Conservation (phyloP, 2,113 vertebrate genomes). For the Hippocampus comes region DNA sequence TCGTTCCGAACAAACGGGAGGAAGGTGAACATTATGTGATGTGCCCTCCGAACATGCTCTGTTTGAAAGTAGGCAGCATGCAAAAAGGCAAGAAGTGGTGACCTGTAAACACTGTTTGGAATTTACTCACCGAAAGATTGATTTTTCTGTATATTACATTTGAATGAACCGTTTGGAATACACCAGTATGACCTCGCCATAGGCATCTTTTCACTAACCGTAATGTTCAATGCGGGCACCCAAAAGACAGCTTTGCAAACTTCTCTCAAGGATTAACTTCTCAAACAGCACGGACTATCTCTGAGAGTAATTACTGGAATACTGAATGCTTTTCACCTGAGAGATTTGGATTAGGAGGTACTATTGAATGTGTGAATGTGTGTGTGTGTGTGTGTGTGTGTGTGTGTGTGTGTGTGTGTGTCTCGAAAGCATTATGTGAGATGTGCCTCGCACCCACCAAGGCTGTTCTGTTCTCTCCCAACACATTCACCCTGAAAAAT, state of each 20-base stretch:
- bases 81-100: no score
- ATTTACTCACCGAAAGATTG: no score
- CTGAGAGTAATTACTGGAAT: constrained; percentile 16
- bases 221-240: not conserved
- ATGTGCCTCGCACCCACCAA: constrained; percentile 19
- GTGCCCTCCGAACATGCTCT: no score
- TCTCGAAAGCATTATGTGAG: not conserved
- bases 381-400: not conserved
- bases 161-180: not conserved
- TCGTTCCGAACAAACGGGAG: no score
- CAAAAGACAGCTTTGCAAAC: not conserved
- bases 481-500: not conserved
- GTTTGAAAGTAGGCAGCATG: no score
- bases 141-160: not conserved
- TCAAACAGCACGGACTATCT: constrained; percentile 1
- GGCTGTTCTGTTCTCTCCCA: constrained; percentile 25
- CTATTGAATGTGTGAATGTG: constrained; percentile 16
- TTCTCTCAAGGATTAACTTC: not conserved
- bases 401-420: not conserved
- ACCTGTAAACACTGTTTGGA: no score
- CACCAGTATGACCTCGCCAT: not conserved
- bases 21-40: no score
- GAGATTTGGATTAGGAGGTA: constrained; percentile 39
- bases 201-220: not conserved
- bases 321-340: constrained; percentile 14